Conservation (phyloP, 2,113 vertebrate species). For the Pelodiscus sinensis region DNA sequence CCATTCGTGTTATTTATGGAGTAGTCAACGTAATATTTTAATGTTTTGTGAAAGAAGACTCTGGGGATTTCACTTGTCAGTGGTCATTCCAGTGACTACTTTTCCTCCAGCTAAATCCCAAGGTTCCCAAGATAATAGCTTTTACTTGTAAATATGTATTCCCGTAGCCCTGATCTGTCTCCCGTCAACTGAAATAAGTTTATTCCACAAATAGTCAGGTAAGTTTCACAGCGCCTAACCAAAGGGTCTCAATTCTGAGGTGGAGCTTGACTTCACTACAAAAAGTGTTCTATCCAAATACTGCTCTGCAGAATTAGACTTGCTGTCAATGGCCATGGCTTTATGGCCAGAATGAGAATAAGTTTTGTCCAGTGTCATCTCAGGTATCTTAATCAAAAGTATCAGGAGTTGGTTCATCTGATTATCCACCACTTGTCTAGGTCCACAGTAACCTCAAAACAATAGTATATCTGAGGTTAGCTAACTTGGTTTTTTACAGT, state of each 20-base stretch:
- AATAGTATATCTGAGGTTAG: not conserved
- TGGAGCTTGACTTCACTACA: not conserved
- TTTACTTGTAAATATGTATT: constrained; percentile 69
- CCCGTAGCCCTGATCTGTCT: constrained; percentile 58
- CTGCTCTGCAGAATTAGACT: not conserved
- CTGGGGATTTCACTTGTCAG: constrained; percentile 69
- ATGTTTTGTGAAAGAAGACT: constrained; percentile 67
- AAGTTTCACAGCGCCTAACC: constrained; percentile 1
- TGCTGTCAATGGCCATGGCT: not conserved
- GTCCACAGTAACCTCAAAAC: not conserved
- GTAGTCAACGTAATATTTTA: constrained; percentile 66
- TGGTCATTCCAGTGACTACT: constrained; percentile 66
- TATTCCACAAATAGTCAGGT: constrained; percentile 35
- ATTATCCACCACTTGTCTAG: not conserved
- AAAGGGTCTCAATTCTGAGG: constrained; percentile 13
- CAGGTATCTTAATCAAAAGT: too few species aligned
- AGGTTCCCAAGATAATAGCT: constrained; percentile 64
- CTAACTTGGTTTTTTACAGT: not conserved
- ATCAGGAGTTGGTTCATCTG: too few species aligned
- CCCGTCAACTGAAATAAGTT: constrained; percentile 61
- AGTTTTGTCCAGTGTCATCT: not conserved
- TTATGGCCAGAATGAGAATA: not conserved
- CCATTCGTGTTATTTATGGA: constrained; percentile 73
- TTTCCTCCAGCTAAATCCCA: constrained; percentile 60
- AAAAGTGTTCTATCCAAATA: not conserved